phyloP scores from a whole-genome alignment of 2,113 vertebrate genomes.

The Chlorodrepanis virens region DNA sequence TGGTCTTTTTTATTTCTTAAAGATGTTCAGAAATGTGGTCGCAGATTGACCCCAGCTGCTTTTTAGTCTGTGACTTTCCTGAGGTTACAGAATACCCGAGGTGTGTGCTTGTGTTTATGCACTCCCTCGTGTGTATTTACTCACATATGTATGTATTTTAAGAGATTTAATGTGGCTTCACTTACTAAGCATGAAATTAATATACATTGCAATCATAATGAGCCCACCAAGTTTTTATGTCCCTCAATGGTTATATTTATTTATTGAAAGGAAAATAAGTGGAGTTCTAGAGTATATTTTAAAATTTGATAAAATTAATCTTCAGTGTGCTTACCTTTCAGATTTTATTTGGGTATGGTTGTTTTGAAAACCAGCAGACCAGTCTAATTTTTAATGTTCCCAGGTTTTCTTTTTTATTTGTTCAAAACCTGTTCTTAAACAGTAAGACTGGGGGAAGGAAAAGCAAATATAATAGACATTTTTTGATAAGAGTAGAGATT shows the following conservation, averaged over 20 bases:
- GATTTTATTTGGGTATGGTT: not conserved
- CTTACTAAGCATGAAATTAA: not conserved
- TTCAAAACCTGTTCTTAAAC: constrained; percentile 6
- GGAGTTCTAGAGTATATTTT: not conserved
- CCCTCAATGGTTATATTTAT: not conserved
- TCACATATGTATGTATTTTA: not conserved
- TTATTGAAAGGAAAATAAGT: not conserved
- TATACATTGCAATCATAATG: not conserved
- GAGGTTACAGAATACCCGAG: not conserved
- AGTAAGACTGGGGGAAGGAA: not conserved
- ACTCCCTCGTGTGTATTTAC: not conserved
- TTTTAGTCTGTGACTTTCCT: not conserved
- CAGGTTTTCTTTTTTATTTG: not conserved
- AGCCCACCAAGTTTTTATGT: not conserved
- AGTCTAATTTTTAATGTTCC: not conserved
- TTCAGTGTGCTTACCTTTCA: not conserved
- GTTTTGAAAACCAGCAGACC: not conserved
- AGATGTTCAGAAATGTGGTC: not conserved
- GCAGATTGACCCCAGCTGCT: not conserved
- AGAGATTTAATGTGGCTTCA: not conserved
- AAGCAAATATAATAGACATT: constrained; percentile 26
- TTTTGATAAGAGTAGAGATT: constrained; percentile 33
- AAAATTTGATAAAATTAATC: not conserved
- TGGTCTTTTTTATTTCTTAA: constrained; percentile 33
- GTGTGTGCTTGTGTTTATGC: not conserved